Evolutionary conservation across 2,797 vertebrate species (phyloP).

Genomic region (Sebastes wilsoni): DNA sequence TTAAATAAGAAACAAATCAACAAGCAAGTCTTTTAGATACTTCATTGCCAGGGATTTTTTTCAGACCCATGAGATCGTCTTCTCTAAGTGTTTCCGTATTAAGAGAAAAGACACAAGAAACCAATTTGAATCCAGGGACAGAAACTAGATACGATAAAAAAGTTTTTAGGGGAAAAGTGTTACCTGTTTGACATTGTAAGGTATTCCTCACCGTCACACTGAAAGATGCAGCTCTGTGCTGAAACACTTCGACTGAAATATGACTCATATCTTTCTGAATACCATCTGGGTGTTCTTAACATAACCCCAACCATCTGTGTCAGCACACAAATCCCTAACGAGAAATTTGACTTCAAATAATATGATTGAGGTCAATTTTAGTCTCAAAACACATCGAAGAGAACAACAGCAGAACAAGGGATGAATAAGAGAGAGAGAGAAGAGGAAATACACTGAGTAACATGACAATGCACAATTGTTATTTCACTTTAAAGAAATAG

Average conservation of each 20-base stretch:
- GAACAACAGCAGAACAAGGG: constrained; percentile 2
- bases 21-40: constrained; percentile 47
- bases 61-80: constrained; percentile 35
- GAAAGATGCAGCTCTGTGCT: constrained; percentile 38
- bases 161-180: constrained; percentile 31
- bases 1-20: constrained; percentile 54
- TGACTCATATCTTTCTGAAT: constrained; percentile 65
- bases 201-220: constrained; percentile 23
- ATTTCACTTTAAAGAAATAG: background rate
- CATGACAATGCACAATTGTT: background rate
- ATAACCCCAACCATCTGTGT: constrained; percentile 73
- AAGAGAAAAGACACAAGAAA: constrained; percentile 26
- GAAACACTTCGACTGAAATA: constrained; percentile 53
- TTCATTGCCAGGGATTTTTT: constrained; percentile 36
- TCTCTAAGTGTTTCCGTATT: constrained; percentile 31
- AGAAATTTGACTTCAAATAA: constrained; percentile 50
- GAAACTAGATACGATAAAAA: constrained; percentile 4
- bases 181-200: constrained; percentile 36
- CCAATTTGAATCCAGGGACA: constrained; percentile 8
- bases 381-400: background rate
- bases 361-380: constrained; percentile 6
- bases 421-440: background rate
- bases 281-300: constrained; percentile 70
- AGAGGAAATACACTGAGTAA: background rate
- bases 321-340: constrained; percentile 44